phyloP scores from a whole-genome alignment of 2,113 vertebrate species.

The Cygnus atratus region DNA sequence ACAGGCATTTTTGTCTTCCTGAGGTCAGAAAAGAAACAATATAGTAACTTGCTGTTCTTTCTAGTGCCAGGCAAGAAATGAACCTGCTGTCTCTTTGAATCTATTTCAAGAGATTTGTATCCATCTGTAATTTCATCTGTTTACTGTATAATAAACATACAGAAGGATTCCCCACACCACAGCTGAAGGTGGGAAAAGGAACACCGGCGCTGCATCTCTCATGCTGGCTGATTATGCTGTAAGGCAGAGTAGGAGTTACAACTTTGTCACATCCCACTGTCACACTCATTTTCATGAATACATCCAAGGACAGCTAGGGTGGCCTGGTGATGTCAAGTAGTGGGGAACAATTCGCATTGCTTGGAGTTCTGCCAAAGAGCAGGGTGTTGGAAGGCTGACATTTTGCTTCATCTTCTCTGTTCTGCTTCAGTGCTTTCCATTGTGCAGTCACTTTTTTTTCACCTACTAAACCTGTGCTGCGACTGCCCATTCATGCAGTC shows the following conservation, averaged over 20 bases:
- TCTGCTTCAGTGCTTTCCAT: neutral
- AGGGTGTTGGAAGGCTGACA: neutral
- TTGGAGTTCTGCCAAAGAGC: neutral
- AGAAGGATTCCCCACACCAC: neutral
- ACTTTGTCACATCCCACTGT: neutral
- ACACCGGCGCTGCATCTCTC: neutral
- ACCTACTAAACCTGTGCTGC: neutral
- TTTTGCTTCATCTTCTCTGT: neutral
- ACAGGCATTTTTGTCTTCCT: neutral
- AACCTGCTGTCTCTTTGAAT: neutral
- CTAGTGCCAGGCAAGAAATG: neutral
- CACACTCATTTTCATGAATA: neutral
- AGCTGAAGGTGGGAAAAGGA: neutral
- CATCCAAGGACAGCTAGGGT: neutral
- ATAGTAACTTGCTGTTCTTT: neutral
- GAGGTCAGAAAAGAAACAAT: neutral
- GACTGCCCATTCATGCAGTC: neutral
- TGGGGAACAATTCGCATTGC: neutral
- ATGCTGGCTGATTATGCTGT: accelerated
- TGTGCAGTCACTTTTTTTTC: neutral
- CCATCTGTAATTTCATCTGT: neutral
- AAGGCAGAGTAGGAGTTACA: neutral
- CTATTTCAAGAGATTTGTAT: neutral
- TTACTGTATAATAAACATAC: neutral
- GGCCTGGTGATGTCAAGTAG: neutral